A percentile compares a stretch with the other conserved stretches of the same genome.
phyloP scores from a whole-genome alignment of 2,797 vertebrate species.

The Arrhamphus sclerolepis region DNA sequence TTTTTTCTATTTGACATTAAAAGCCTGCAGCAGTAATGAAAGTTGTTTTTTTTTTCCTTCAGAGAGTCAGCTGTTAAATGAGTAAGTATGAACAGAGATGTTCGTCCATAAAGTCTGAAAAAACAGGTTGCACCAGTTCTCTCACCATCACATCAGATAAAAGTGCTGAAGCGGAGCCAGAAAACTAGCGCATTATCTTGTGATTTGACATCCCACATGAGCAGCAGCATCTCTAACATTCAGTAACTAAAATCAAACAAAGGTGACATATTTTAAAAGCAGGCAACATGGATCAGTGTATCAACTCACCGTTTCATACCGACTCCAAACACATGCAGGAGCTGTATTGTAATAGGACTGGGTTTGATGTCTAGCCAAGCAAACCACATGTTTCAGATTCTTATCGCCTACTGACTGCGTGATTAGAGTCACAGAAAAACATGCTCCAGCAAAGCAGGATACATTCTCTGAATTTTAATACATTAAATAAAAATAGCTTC shows the following conservation, averaged over 20 bases:
- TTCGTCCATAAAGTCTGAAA: conserved; percentile 27
- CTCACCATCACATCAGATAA: conserved; percentile 47
- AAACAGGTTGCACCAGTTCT: conserved; percentile 67
- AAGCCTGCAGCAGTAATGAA: conserved; percentile 14
- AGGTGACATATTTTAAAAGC: neutral
- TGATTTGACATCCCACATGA: conserved; percentile 26
- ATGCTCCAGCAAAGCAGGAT: conserved; percentile 8
- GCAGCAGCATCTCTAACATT: too few species aligned
- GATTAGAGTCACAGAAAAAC: conserved; percentile 9
- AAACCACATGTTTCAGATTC: conserved; percentile 47
- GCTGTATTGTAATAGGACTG: conserved; percentile 5
- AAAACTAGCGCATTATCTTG: conserved; percentile 7
- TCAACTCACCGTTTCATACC: neutral
- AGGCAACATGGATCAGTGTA: neutral
- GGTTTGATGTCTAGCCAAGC: conserved; percentile 29
- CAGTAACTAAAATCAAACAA: conserved; percentile 3
- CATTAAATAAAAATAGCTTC: conserved; percentile 3
- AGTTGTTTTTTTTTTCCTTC: neutral
- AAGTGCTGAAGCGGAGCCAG: conserved; percentile 21
- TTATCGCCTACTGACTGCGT: conserved; percentile 6
- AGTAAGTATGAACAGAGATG: conserved; percentile 7
- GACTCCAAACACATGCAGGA: neutral
- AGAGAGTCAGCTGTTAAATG: conserved; percentile 7
- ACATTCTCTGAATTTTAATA: conserved; percentile 5
- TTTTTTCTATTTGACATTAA: conserved; percentile 9